Evolutionary conservation across 1,140 invertebrate genomes (phyloP), one percentile per base, ranked within the genome.

Genomic region (Papilio dardanus): DNA sequence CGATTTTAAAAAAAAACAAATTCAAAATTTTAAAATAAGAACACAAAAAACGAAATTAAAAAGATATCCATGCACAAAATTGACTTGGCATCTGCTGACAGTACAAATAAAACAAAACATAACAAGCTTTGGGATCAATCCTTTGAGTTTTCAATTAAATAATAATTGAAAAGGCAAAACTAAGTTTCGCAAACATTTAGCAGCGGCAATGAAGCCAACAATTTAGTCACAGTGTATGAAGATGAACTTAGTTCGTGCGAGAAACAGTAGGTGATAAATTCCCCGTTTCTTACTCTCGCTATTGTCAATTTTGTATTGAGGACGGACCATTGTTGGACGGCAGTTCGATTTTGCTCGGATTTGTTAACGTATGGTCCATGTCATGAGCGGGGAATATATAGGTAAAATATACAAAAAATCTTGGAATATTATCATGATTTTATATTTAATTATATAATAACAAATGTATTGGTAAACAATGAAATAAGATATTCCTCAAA

Each of bases 231-330:
- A 88, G 82, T 81, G 85, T 79, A 82, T 76, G 69, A 68, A 67
- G 81, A 81, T 76, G 69, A 65, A 67, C 71, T 71, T 71, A 76
- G 81, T 77, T 80, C 78, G 75, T 75, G 79, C 79, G 78, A 86
- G 84, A 89, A 85, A 92, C 90, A 90, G 89, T 86, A 84, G 86
- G 84, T 83, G 85, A 91, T 92, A 92, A 92, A 92, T 89, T 86
- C 86, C 78, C 62, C 76, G 80, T 82, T 88, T 86, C 84, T 87
- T 87, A 84, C 86, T 83, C 84, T 76, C 42, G 82, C 84, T 80
- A 89, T 89, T 90, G 90, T 92, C 88, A 89, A 88, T 92, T 88
- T 89, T 87, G 87, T 91, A 90, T 92, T 89, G 89, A 91, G 86
- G 86, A 91, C 89, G 84, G 69, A 73, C 88, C 77, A 91, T 92